Base-by-base conservation (phyloP, 2,888 invertebrate species). In the Drosophila siamana region DNA sequence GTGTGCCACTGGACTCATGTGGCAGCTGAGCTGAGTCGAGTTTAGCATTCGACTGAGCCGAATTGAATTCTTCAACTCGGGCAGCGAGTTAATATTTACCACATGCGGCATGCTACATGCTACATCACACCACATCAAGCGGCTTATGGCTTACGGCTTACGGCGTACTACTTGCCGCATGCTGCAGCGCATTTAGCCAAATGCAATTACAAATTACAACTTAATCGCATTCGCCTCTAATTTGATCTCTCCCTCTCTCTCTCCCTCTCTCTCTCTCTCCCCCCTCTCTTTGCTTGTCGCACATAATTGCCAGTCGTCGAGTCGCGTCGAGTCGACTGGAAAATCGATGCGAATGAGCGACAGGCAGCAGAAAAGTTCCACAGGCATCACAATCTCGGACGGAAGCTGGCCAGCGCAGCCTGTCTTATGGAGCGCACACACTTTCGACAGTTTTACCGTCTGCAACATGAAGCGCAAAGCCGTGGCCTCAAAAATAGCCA, bases 391-490 rank as follows among this genome's bases (percentile, higher is more conserved):
- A n/a, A 13, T 11, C 51, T 36, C 38, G 19, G 8, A 28, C 50
- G 46, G 43, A 50, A 48, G 36, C 69, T 57, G 62, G 28, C 52
- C 50, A 54, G 33, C 9, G 13, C 57, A 54, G 36, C 44, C 63
- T 59, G 61, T 50, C 72, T 33, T 38, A 61, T 52, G 52, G 62
- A 67, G 38, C 48, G 26, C 41, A 16, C 8, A 48, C 51, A 28
- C 43, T 72, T 71, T 51, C 52, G 43, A 54, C 72, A 72, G 38
- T 72, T 71, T 69, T 43, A 33, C 70, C 63, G 44, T 64, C 54
- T 28, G 6, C 57, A 40, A 63, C 56, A 67, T 48, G 63, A 60
- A 56, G 61, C 26, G 43, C 41, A 67, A 70, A 43, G 43, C 48
- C 46, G 33, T 1, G 1, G 16, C 9, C 40, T 1, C 30, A 28